Percentiles rank a stretch among this genome's conserved stretches.
Evolutionary conservation across 2,888 invertebrate genomes (phyloP).

Genomic region (Pelosia muscerda): DNA sequence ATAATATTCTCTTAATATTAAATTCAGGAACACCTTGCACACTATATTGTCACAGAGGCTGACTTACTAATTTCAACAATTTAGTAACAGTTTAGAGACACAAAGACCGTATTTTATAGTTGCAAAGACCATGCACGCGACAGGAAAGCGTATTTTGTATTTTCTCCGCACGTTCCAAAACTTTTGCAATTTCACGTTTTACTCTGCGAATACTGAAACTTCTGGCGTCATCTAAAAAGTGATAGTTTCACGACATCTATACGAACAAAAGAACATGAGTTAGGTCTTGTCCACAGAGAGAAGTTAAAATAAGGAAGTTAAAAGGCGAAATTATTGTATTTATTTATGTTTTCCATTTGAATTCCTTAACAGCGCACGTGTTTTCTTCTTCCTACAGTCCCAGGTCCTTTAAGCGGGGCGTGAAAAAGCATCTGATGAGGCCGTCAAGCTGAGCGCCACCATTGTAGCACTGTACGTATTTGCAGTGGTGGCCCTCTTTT

Average conservation of each 20-base stretch:
- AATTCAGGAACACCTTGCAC: not conserved
- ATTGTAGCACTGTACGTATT: too few relatives aligned
- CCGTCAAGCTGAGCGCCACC: too few relatives aligned
- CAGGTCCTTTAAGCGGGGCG: too few relatives aligned
- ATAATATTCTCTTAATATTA: not conserved
- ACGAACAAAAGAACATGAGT: conserved; percentile 17
- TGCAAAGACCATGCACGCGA: conserved; percentile 7
- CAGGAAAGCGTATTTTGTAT: conserved; percentile 25
- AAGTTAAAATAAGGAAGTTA: not conserved
- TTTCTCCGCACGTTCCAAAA: conserved; percentile 28
- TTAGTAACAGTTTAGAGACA: not conserved
- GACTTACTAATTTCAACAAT: conserved; percentile 3
- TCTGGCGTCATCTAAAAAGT: conserved; percentile 20
- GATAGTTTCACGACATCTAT: conserved; percentile 17
- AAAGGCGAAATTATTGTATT: not conserved
- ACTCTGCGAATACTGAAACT: conserved; percentile 37
- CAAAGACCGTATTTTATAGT: not conserved
- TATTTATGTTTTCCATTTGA: too few relatives aligned
- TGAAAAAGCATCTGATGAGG: too few relatives aligned
- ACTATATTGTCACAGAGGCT: not conserved
- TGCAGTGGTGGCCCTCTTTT: too few relatives aligned
- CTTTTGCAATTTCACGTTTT: conserved; percentile 34
- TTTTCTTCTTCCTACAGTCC: too few relatives aligned
- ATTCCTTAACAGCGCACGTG: too few relatives aligned
- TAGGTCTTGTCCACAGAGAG: conserved; percentile 8